Conservation (phyloP, 2,888 invertebrate species). For the Trichopria drosophilae region DNA sequence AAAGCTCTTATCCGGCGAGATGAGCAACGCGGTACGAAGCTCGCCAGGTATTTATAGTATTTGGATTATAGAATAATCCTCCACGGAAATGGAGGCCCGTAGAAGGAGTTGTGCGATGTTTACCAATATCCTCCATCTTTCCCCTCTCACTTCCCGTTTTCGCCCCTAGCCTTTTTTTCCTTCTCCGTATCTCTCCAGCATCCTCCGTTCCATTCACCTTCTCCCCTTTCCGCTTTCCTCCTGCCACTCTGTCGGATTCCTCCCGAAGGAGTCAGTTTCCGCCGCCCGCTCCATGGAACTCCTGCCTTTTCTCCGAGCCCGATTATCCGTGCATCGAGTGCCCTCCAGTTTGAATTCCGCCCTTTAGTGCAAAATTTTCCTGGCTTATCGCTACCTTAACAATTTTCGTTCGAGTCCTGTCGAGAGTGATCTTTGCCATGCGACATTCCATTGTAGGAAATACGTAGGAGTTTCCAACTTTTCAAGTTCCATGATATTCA, state of each 20-base stretch:
- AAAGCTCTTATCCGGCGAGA: constrained; percentile 44
- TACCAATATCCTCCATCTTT: constrained; percentile 50
- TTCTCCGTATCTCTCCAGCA: constrained; percentile 23
- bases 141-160: constrained; percentile 24
- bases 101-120: constrained; percentile 46
- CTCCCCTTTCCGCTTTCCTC: constrained; percentile 12
- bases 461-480: too few species aligned
- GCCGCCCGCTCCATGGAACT: constrained; percentile 34
- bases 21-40: constrained; percentile 41
- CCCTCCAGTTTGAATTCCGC: constrained; percentile 43
- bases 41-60: constrained; percentile 54
- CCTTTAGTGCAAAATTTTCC: constrained; percentile 45
- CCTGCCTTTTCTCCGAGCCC: constrained; percentile 43
- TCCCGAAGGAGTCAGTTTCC: neutral
- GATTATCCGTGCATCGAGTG: constrained; percentile 44
- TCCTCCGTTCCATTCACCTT: constrained; percentile 25
- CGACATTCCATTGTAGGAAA: too few species aligned
- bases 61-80: constrained; percentile 55
- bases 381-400: constrained; percentile 33
- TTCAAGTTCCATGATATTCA: too few species aligned
- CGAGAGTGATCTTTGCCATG: too few species aligned
- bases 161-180: constrained; percentile 22
- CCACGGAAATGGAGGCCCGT: constrained; percentile 38
- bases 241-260: constrained; percentile 15
- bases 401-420: too few species aligned